Evolutionary conservation across 2,888 invertebrate species (phyloP).

Genomic region (Crepidodera aurea): DNA sequence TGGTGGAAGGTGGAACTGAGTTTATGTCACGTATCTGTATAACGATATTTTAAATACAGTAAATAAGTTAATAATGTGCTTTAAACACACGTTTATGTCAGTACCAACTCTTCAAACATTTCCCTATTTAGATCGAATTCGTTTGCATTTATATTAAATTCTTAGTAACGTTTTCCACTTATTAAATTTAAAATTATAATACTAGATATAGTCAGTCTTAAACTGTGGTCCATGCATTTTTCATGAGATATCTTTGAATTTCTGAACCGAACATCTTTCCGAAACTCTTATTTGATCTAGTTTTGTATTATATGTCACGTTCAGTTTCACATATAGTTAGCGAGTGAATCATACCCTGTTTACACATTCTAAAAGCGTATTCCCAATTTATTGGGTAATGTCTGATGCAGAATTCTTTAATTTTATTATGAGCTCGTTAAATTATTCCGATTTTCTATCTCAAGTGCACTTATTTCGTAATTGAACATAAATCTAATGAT

Average conservation of each 20-base stretch:
- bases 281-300: conserved; percentile 22
- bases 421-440: no score
- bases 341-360: background rate
- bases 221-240: conserved; percentile 25
- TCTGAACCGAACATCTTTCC: conserved; percentile 9
- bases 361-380: background rate
- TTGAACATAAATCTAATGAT: no score
- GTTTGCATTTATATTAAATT: conserved; percentile 24
- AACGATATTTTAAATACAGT: no score
- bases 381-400: background rate
- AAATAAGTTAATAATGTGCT: no score
- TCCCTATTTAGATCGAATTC: background rate
- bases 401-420: no score
- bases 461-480: no score
- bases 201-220: conserved; percentile 16
- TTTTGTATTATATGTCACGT: conserved; percentile 23
- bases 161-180: background rate
- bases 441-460: no score
- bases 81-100: no score
- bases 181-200: conserved; percentile 25
- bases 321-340: conserved; percentile 25
- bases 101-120: conserved; percentile 2
- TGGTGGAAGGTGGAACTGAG: no score
- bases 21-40: no score
- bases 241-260: conserved; percentile 25